These are phyloP conservation scores for Araneus ventricosus DNA, from an alignment of 1,140 invertebrate genomes.

Conservation along the genomic window DNA sequence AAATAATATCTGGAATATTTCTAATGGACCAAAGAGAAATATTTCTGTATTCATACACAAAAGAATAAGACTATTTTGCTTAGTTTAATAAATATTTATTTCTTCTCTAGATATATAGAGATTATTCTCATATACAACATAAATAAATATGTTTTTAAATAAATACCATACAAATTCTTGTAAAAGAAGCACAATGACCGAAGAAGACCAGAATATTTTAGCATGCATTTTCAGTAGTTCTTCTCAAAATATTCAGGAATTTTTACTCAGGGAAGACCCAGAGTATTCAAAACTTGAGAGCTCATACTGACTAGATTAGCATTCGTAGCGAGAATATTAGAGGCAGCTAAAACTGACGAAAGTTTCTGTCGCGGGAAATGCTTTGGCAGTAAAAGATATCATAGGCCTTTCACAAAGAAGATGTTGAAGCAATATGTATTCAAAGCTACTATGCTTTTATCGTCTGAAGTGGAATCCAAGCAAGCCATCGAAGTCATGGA, in stretches of 20 bases:
- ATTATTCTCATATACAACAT: not conserved
- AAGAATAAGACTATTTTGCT: too few relatives aligned
- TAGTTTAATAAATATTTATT: not conserved
- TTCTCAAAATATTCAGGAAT: not conserved
- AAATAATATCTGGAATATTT: too few relatives aligned
- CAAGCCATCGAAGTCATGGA: conserved; percentile 69
- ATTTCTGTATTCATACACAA: too few relatives aligned
- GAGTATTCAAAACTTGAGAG: not conserved
- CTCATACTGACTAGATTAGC: conserved; percentile 66
- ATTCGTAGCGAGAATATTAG: not conserved
- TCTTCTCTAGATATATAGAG: not conserved
- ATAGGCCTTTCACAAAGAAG: not conserved
- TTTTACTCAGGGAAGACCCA: not conserved
- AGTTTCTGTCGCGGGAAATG: not conserved
- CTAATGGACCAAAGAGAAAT: too few relatives aligned
- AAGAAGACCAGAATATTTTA: not conserved
- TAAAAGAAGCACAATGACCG: too few relatives aligned
- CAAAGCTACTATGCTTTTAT: conserved; percentile 30
- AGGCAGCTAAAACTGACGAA: not conserved
- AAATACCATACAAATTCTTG: not conserved
- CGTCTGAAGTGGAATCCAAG: conserved; percentile 70
- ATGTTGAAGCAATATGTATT: not conserved
- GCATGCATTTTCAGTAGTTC: not conserved
- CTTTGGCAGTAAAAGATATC: not conserved
- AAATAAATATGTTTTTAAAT: not conserved